Evolutionary conservation across 2,888 invertebrate species (phyloP).

Genomic region (Apotomis capreana): DNA sequence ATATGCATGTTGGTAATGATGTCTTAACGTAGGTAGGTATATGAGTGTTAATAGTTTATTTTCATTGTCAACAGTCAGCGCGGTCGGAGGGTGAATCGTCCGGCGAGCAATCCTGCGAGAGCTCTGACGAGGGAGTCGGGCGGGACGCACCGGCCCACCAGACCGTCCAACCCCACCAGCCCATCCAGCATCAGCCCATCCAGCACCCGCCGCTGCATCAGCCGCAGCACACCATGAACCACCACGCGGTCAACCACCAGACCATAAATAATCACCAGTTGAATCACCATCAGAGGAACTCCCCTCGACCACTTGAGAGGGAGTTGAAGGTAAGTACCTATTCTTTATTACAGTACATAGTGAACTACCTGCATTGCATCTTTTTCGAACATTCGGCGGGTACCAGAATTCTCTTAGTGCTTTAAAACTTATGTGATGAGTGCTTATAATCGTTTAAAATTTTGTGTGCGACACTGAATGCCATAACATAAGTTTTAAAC

Average conservation of each 20-base stretch:
- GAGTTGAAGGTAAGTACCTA: conserved; percentile 65
- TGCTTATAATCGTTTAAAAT: no score
- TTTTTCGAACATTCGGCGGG: no score
- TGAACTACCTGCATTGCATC: no score
- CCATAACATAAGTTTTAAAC: no score
- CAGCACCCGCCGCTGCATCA: conserved; percentile 46
- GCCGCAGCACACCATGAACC: conserved; percentile 60
- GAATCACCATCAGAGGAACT: conserved; percentile 68
- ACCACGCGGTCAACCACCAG: conserved; percentile 59
- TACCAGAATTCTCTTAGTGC: no score
- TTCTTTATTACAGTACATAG: no score
- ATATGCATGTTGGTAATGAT: no score
- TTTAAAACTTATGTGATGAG: no score
- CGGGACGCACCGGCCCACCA: conserved; percentile 67
- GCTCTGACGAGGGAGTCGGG: conserved; percentile 78
- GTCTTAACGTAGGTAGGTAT: no score
- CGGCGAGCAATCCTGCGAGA: conserved; percentile 78
- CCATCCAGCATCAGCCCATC: conserved; percentile 53
- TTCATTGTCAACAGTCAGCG: conserved; percentile 65
- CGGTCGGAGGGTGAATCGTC: conserved; percentile 78
- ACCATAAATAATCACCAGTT: conserved; percentile 60
- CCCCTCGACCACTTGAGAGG: conserved; percentile 71
- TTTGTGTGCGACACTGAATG: no score
- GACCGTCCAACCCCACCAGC: conserved; percentile 49
- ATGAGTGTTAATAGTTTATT: background rate